Conservation (phyloP, 2,113 vertebrate species). For the Octodon degus region DNA sequence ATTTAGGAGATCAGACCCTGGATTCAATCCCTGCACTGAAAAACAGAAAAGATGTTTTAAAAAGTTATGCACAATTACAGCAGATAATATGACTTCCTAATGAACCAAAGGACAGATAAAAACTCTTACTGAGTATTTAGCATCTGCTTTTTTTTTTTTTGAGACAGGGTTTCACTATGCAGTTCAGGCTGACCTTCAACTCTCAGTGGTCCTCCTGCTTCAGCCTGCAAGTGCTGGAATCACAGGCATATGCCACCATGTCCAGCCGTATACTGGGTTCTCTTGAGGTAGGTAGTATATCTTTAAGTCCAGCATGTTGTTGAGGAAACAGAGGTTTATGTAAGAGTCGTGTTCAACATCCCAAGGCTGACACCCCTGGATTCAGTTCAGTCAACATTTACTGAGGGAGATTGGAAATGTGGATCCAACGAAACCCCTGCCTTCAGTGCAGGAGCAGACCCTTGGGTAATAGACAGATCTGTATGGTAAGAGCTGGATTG, state of each 20-base stretch:
- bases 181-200: not conserved
- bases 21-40: not conserved
- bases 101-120: not conserved
- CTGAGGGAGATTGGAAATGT: not conserved
- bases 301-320: not conserved
- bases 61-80: not conserved
- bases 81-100: rapidly evolving
- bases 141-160: not conserved
- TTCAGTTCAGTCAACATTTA: not conserved
- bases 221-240: not conserved
- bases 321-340: not conserved
- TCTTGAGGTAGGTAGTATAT: not conserved
- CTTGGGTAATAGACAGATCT: not conserved
- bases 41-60: not conserved
- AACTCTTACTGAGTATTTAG: not conserved
- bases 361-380: not conserved
- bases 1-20: not conserved
- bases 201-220: not conserved
- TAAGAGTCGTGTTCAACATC: not conserved
- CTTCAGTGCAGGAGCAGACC: not conserved
- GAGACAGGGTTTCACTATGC: not conserved
- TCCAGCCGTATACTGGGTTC: not conserved
- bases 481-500: not conserved
- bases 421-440: not conserved
- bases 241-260: not conserved